A percentile compares a stretch with the other conserved stretches of the same genome.
These are phyloP conservation scores for Altica lythri DNA, from an alignment of 2,888 invertebrate genomes.

Conservation along the genomic window DNA sequence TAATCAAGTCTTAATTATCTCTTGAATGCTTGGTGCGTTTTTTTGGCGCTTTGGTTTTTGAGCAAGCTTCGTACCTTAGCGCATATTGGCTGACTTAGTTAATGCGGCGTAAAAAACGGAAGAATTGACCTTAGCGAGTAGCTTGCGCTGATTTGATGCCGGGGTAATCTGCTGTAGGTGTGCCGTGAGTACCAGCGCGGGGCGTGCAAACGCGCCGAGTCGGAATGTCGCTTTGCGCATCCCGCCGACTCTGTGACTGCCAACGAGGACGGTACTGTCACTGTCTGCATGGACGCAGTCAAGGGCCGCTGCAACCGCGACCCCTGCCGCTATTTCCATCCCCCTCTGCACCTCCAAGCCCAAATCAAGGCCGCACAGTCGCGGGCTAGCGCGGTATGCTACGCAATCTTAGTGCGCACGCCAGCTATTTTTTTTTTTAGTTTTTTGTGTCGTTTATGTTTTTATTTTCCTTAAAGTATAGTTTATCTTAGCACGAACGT, in stretches of 20 bases:
- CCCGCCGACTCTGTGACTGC: slow-evolving; percentile 95
- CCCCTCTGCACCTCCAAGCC: slow-evolving; percentile 99
- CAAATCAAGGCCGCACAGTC: slow-evolving; percentile 98
- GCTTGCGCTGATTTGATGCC: slow-evolving; percentile 52
- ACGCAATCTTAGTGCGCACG: slow-evolving; percentile 64
- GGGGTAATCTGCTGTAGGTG: slow-evolving; percentile 72
- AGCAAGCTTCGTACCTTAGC: too few species aligned
- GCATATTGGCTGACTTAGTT: too few species aligned
- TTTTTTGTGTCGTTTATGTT: slow-evolving; percentile 22
- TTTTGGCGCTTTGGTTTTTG: too few species aligned
- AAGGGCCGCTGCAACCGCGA: slow-evolving; percentile 98
- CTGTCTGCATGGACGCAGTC: slow-evolving; percentile 99
- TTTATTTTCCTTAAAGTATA: slow-evolving; percentile 1
- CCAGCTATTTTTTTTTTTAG: slow-evolving; percentile 47
- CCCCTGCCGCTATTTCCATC: slow-evolving; percentile 99
- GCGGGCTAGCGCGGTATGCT: slow-evolving; percentile 87
- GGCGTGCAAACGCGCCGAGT: slow-evolving; percentile 96
- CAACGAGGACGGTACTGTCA: slow-evolving; percentile 98
- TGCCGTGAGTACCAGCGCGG: slow-evolving; percentile 99
- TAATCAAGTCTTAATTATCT: too few species aligned
- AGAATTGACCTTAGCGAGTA: too few species aligned
- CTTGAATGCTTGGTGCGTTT: too few species aligned
- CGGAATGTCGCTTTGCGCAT: slow-evolving; percentile 99
- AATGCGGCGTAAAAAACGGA: too few species aligned
- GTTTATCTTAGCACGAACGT: too few species aligned